Percentiles rank a stretch among this genome's conserved stretches.
Conservation (phyloP, 1,140 invertebrate genomes). For the Danaus plexippus region DNA sequence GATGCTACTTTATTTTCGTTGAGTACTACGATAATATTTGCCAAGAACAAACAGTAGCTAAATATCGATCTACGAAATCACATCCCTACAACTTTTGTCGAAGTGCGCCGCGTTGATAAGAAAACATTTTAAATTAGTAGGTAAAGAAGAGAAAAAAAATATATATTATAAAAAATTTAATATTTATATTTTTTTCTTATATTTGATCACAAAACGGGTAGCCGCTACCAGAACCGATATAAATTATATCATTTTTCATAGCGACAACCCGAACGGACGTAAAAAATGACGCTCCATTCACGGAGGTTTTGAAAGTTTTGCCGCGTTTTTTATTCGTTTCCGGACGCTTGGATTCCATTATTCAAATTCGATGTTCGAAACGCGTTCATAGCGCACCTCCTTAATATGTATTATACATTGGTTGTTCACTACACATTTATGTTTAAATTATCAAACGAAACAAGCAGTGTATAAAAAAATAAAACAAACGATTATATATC, state of each 20-base stretch:
- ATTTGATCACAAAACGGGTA: conserved; percentile 70
- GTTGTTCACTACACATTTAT: not conserved
- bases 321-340: conserved; percentile 70
- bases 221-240: conserved; percentile 64
- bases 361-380: conserved; percentile 42
- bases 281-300: conserved; percentile 70
- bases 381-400: not conserved
- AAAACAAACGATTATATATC: no score
- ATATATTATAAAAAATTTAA: conserved; percentile 46
- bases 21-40: no score
- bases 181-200: conserved; percentile 44
- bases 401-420: conserved; percentile 13
- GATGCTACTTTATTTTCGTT: no score
- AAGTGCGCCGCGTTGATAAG: conserved; percentile 66
- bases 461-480: no score
- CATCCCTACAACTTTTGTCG: conserved; percentile 58
- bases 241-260: conserved; percentile 72
- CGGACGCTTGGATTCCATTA: conserved; percentile 63
- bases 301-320: conserved; percentile 67
- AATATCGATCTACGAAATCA: conserved; percentile 18
- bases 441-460: no score
- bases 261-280: conserved; percentile 66
- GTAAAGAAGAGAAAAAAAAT: conserved; percentile 61
- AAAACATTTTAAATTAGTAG: conserved; percentile 71
- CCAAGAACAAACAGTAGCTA: no score